A percentile compares a stretch with the other conserved stretches of the same genome.
phyloP scores from a whole-genome alignment of 2,113 vertebrate genomes.

The Motacilla alba region DNA sequence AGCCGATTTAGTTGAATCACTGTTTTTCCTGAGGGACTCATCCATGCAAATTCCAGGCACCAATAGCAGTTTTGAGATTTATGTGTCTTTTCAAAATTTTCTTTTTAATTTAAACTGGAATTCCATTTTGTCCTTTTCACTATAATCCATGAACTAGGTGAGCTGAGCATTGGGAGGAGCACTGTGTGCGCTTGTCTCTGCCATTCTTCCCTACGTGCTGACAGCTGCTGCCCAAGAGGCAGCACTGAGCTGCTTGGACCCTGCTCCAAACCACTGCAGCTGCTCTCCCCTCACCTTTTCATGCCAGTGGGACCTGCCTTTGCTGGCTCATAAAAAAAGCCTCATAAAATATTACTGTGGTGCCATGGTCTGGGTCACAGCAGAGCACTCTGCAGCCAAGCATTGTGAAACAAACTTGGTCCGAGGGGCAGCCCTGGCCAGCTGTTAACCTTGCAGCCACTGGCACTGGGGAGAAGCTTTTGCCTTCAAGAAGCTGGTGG shows the following conservation, averaged over 20 bases:
- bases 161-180: neutral
- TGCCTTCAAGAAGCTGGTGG: neutral
- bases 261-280: neutral
- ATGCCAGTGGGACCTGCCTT: neutral
- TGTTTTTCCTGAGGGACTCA: neutral
- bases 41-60: neutral
- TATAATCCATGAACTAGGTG: neutral
- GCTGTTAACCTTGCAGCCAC: neutral
- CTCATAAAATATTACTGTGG: conserved; percentile 12
- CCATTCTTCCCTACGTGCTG: rapidly evolving
- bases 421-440: neutral
- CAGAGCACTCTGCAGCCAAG: neutral
- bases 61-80: neutral
- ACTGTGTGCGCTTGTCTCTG: neutral
- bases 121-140: neutral
- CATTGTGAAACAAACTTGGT: neutral
- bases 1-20: neutral
- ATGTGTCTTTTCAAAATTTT: neutral
- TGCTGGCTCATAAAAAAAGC: neutral
- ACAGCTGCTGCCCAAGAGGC: neutral
- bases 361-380: neutral
- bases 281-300: neutral
- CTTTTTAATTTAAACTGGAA: neutral
- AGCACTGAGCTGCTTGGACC: neutral
- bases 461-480: neutral